Base-by-base conservation (phyloP, 2,797 vertebrate genomes). In the Urocyon cinereoargenteus region DNA sequence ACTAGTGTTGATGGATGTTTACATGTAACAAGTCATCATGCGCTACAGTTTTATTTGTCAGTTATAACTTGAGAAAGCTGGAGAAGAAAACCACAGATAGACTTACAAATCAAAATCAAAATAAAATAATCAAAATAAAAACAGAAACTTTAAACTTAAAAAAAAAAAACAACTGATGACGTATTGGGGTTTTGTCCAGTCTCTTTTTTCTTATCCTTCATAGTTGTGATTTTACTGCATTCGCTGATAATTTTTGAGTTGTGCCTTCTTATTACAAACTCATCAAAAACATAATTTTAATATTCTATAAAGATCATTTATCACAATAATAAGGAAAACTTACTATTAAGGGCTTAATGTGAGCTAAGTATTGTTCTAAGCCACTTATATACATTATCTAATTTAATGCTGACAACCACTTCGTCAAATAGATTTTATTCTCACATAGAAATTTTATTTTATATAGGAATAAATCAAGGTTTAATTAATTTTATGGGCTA, bases 261-360 rank as follows among this genome's bases (percentile, higher is more conserved):
- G 0, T 15, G 16, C 14, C 73, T 31, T 36, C 34, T 94, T 92
- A 81, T 66, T 49, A 64, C 12, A 81, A 34, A 79, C n/a, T 78
- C 53, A 85, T 64, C 72, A 79, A 49, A 95, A 92, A 85, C 11
- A 49, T 70, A 85, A 53, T 72, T 21, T n/a, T 72, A 79, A 88
- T 40, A 62, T 19, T 57, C 53, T 84, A 36, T 34, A 66, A 22
- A 70, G 53, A 84, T 66, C 16, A 45, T 81, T 64, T 66, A 40
- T 86, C 70, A 62, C 12, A 82, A 49, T 49, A 62, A 68, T 85
- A 70, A 90, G 90, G 19, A 26, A 86, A 62, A 75, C 34, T 78
- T n/a, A 78, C 78, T 78, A 87, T 19, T 10, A 24, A 88, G 79
- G 64, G 78, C 2, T 70, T 91, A 88, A 66, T 70, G 59, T 66